A percentile compares a stretch with the other conserved stretches of the same genome.
phyloP scores from a whole-genome alignment of 2,888 invertebrate species.

The Phytoseiulus persimilis region DNA sequence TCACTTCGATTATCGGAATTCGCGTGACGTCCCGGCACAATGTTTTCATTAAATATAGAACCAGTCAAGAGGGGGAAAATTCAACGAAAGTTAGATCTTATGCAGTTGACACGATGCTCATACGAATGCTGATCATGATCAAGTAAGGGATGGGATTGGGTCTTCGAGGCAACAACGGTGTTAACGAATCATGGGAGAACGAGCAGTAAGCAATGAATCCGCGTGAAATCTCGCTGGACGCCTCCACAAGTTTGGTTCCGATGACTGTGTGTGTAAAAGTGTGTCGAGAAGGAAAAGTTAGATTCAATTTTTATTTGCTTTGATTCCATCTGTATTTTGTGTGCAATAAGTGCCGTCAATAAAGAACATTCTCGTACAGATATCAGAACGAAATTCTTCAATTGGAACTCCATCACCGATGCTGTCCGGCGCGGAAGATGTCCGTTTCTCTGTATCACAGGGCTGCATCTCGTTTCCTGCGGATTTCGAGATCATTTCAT shows the following conservation, averaged over 20 bases:
- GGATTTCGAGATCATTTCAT: too few species aligned
- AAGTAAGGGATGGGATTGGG: too few species aligned
- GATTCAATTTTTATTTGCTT: not conserved
- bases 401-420: not conserved
- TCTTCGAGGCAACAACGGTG: too few species aligned
- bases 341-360: slow-evolving; percentile 35
- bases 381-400: not conserved
- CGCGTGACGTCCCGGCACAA: not conserved
- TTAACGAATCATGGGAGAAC: not conserved
- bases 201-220: not conserved
- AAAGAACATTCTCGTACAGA: slow-evolving; percentile 1
- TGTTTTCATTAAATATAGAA: not conserved
- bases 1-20: not conserved
- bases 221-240: not conserved
- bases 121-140: not conserved
- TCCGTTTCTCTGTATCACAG: too few species aligned
- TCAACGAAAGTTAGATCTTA: not conserved
- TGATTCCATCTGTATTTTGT: slow-evolving; percentile 25
- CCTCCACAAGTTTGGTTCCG: not conserved
- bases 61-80: not conserved
- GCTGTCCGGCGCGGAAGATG: not conserved
- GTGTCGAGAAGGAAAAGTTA: not conserved
- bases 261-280: not conserved
- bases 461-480: too few species aligned
- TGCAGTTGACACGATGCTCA: too few species aligned